Percentiles rank a stretch among this genome's conserved stretches.
These are phyloP conservation scores for Dallia pectoralis DNA, from an alignment of 2,797 vertebrate genomes.

Conservation along the genomic window DNA sequence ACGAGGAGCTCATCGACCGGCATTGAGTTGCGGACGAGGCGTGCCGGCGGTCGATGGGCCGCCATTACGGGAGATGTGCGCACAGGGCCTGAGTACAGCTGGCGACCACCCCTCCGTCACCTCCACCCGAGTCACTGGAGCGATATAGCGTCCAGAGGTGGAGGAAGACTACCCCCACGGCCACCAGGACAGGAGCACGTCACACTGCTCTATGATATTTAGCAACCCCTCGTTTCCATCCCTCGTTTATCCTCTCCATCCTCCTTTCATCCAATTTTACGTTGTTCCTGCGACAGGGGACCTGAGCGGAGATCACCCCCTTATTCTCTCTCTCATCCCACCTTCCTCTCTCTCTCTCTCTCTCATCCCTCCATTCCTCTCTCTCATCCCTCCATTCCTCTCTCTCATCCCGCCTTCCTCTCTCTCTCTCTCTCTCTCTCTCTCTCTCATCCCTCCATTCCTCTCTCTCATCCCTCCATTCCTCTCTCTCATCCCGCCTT, in stretches of 20 bases:
- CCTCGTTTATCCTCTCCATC: slow-evolving; percentile 26
- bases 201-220: slow-evolving; percentile 22
- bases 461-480: slow-evolving; percentile 5
- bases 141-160: not conserved
- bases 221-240: slow-evolving; percentile 15
- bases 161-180: slow-evolving; percentile 31
- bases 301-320: not conserved
- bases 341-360: too few relatives aligned
- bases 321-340: not conserved
- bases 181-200: slow-evolving; percentile 11
- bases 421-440: too few relatives aligned
- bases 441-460: slow-evolving; percentile 18
- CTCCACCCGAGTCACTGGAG: slow-evolving; percentile 30
- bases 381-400: too few relatives aligned
- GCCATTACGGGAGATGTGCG: slow-evolving; percentile 73
- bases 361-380: too few relatives aligned
- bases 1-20: slow-evolving; percentile 66
- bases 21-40: slow-evolving; percentile 72
- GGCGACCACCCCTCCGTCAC: slow-evolving; percentile 37
- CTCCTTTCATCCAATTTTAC: not conserved
- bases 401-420: too few relatives aligned
- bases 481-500: not conserved
- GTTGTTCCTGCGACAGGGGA: slow-evolving; percentile 1
- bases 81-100: slow-evolving; percentile 50
- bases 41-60: slow-evolving; percentile 66